Conservation (phyloP, 2,888 invertebrate genomes). For the Tiphia femorata region DNA sequence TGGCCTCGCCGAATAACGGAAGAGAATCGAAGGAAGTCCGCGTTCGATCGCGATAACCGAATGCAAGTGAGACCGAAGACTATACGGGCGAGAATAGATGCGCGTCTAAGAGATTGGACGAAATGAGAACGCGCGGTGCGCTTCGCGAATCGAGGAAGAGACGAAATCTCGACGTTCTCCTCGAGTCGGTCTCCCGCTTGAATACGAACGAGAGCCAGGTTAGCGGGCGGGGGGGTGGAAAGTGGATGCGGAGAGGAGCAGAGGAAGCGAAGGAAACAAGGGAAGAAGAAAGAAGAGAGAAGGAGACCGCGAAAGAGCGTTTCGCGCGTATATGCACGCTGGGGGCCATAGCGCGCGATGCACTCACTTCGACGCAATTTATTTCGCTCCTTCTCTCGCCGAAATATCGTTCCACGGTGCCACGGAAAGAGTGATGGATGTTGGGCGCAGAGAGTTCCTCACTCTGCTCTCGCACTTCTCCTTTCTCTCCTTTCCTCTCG, state of each 20-base stretch:
- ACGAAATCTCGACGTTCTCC: too few species aligned
- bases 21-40: too few species aligned
- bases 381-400: constrained; percentile 28
- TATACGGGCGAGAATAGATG: too few species aligned
- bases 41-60: too few species aligned
- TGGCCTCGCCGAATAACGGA: too few species aligned
- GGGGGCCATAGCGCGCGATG: constrained; percentile 6
- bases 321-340: not conserved
- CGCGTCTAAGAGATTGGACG: too few species aligned
- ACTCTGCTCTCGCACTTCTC: too few species aligned
- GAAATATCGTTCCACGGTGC: constrained; percentile 32
- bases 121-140: too few species aligned
- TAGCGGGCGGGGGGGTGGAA: not conserved
- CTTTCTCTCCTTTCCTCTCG: too few species aligned
- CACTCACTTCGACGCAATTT: constrained; percentile 37
- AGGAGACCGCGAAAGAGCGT: not conserved
- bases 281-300: not conserved
- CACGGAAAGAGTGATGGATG: constrained; percentile 44
- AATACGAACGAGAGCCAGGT: too few species aligned
- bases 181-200: not conserved
- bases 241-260: not conserved
- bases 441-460: constrained; percentile 33
- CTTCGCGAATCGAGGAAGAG: too few species aligned
- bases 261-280: not conserved
- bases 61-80: too few species aligned